phyloP scores from a whole-genome alignment of 2,888 invertebrate species.

The Ochropleura plecta region DNA sequence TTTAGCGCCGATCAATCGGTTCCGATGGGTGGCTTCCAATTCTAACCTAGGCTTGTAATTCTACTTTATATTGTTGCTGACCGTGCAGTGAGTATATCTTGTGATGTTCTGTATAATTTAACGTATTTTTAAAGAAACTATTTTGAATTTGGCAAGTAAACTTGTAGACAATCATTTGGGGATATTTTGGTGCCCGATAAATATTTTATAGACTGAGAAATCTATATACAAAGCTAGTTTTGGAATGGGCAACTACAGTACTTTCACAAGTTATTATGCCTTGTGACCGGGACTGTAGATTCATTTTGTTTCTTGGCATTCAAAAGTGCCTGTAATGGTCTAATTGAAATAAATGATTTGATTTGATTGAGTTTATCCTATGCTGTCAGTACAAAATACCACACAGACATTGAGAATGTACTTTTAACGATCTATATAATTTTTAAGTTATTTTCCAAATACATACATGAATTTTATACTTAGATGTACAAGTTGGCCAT shows the following conservation, averaged over 20 bases:
- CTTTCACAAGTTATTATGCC: too few relatives aligned
- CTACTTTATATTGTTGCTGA: conserved; percentile 68
- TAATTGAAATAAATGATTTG: too few relatives aligned
- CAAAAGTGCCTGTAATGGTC: too few relatives aligned
- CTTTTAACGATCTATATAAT: neutral
- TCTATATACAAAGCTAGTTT: conserved; percentile 12
- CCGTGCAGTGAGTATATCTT: conserved; percentile 73
- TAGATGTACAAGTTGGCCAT: neutral
- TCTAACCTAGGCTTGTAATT: conserved; percentile 88
- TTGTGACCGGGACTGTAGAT: too few relatives aligned
- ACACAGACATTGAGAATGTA: neutral
- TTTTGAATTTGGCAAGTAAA: conserved; percentile 25
- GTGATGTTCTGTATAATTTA: conserved; percentile 60
- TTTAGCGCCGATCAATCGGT: conserved; percentile 93
- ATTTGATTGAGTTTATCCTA: neutral
- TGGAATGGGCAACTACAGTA: too few relatives aligned
- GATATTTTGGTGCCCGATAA: conserved; percentile 26
- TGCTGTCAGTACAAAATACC: neutral
- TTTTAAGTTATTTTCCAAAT: neutral
- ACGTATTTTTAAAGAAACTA: conserved; percentile 42
- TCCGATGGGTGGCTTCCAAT: conserved; percentile 95
- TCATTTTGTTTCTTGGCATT: too few relatives aligned
- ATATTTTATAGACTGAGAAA: conserved; percentile 29
- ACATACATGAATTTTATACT: neutral
- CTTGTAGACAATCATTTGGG: conserved; percentile 31